Percentiles rank a stretch among this genome's conserved stretches.
Evolutionary conservation across 2,888 invertebrate species (phyloP).

Genomic region (Drosophila demipolita): DNA sequence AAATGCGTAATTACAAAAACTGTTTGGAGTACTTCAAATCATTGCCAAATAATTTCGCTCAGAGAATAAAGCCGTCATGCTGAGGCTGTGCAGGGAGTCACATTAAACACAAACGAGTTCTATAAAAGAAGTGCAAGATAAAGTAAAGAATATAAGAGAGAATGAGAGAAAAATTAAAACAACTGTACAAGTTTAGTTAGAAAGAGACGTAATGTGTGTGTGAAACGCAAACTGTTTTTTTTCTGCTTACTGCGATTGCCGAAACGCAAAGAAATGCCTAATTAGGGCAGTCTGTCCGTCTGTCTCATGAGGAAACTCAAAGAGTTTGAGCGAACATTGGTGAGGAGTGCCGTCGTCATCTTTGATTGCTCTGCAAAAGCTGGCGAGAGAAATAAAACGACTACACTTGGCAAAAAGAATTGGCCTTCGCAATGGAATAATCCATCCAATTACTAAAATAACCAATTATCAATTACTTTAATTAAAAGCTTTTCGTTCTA

Average conservation of each 20-base stretch:
- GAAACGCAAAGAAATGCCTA: constrained; percentile 56
- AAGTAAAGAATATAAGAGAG: constrained; percentile 10
- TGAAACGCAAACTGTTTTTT: constrained; percentile 16
- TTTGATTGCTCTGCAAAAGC: constrained; percentile 20
- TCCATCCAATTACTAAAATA: background rate
- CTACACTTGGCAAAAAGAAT: constrained; percentile 31
- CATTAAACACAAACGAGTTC: constrained; percentile 40
- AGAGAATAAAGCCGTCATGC: constrained; percentile 22
- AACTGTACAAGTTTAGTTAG: constrained; percentile 49
- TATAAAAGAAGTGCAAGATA: constrained; percentile 6
- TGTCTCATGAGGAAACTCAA: constrained; percentile 29
- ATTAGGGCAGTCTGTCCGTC: constrained; percentile 44
- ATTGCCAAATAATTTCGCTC: constrained; percentile 35
- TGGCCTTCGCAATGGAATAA: background rate
- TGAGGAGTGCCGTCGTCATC: constrained; percentile 2
- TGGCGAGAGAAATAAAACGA: background rate
- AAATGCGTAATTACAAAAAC: constrained; percentile 25
- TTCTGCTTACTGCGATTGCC: constrained; percentile 36
- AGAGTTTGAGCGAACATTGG: constrained; percentile 13
- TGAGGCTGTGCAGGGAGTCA: constrained; percentile 1
- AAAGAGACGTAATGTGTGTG: constrained; percentile 12
- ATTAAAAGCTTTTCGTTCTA: background rate
- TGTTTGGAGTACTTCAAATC: constrained; percentile 8
- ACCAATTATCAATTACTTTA: background rate
- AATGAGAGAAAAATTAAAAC: background rate